Base-by-base conservation (phyloP, 1,140 invertebrate genomes). In the Eumaeus atala region DNA sequence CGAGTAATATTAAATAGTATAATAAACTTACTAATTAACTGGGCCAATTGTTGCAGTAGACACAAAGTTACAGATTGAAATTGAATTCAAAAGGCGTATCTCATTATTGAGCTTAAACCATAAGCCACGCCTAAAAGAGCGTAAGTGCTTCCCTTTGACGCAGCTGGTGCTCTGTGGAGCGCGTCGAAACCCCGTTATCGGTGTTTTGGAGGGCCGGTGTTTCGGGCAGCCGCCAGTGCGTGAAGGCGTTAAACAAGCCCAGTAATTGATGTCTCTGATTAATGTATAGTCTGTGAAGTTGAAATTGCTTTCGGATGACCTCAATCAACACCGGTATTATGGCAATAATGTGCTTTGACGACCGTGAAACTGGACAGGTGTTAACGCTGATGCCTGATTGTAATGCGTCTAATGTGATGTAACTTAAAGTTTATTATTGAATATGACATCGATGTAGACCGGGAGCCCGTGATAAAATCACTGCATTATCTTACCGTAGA, bases 231-330 rank as follows among this genome's bases (percentile, higher is more conserved):
- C 33, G 56, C 44, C 49, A 55, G 56, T 56, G 64, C 58, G 56
- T 52, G 49, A 60, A 59, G 44, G 54, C 54, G 61, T 58, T 67
- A 67, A 59, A 55, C 58, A 48, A 58, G 51, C 16, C 48, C 40
- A 58, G 58, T 56, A 67, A 67, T 61, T 51, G 54, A 57, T 59
- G 54, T 48, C 58, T 67, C 60, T 72, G 61, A 72, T 70, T 72
- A 74, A 69, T 70, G 70, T 68, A 67, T 60, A 44, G 56, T 62
- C 61, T 66, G 67, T 73, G 63, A 69, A 74, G 74, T 78, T 74
- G 64, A 69, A 72, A 72, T 64, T 52, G 52, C 66, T 66, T 47
- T 61, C 56, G 53, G 51, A 57, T 36, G 51, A 62, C 53, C 58
- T 59, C 54, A 63, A 61, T 59, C 51, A 21, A 12, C 10, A 37